Evolutionary conservation across 1,140 invertebrate species (phyloP).

Genomic region (Delia radicum): DNA sequence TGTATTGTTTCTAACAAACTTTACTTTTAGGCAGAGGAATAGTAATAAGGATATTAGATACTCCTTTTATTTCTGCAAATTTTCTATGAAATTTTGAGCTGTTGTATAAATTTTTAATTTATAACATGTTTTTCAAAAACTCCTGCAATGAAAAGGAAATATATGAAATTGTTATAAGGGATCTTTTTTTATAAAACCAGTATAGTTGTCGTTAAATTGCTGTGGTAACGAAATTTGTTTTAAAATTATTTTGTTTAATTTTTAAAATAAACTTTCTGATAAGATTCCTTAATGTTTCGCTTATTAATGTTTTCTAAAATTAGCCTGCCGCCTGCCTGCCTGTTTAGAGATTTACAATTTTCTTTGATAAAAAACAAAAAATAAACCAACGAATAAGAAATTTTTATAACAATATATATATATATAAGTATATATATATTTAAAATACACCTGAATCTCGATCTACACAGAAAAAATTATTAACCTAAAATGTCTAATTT

Average conservation of each 20-base stretch:
- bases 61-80: background rate
- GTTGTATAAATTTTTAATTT: background rate
- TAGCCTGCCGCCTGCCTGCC: background rate
- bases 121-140: constrained; percentile 37
- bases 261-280: background rate
- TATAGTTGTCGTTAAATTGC: background rate
- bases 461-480: too few relatives aligned
- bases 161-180: constrained; percentile 14
- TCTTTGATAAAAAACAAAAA: background rate
- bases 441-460: too few relatives aligned
- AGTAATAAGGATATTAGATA: background rate
- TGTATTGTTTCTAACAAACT: constrained; percentile 13
- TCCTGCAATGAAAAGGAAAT: constrained; percentile 36
- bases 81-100: background rate
- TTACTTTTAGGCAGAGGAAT: background rate
- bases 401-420: constrained; percentile 6
- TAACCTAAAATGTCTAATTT: too few relatives aligned
- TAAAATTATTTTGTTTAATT: too few relatives aligned
- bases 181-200: background rate
- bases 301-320: background rate
- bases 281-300: background rate
- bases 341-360: background rate
- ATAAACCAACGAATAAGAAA: constrained; percentile 3
- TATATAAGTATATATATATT: too few relatives aligned
- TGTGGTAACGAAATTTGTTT: too few relatives aligned